Base-by-base conservation (phyloP, 2,888 invertebrate genomes). In the Lordiphosa fenestrarum region DNA sequence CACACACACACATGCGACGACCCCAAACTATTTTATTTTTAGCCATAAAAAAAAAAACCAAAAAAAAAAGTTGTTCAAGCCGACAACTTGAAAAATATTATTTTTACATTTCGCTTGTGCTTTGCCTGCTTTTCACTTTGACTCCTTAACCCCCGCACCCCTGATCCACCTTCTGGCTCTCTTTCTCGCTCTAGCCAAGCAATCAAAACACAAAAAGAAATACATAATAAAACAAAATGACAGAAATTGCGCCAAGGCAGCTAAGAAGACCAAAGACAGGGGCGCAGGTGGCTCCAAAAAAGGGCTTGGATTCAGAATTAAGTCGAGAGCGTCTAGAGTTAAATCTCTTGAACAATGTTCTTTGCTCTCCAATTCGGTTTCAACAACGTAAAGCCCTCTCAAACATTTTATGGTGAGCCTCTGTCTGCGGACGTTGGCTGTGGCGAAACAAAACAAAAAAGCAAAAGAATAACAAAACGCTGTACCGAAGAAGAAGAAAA, bases 61-160 rank as follows among this genome's bases (percentile, higher is more conserved):
- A 44, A 44, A 30, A 47, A 50, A 65, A 66, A 61, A 62, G 85
- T 85, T 82, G 80, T 76, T 84, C 75, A 74, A 78, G 78, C 75
- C 77, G 68, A 77, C 73, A 77, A 83, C 83, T 84, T 85, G 67
- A 78, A 85, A 61, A 68, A 73, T 70, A 67, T 71, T 82, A 85
- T 78, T 84, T 83, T 69, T 84, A 84, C 78, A 84, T 77, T 84
- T 69, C 55, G 73, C 65, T 80, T 83, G 65, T 63, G 56, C 64
- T 51, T 30, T 48, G 59, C 65, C 65, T 75, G 73, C 66, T 77
- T 77, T 84, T 84, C 66, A 70, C 73, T 76, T 81, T 61, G 78
- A 81, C 84, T 77, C 77, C 84, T 78, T 84, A 82, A 82, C 65
- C 71, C 4, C 12, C 30, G 33, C 46, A 10, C n/a, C 6, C 15